Evolutionary conservation across 2,113 vertebrate species (phyloP).

Genomic region (Bathybates hornii): DNA sequence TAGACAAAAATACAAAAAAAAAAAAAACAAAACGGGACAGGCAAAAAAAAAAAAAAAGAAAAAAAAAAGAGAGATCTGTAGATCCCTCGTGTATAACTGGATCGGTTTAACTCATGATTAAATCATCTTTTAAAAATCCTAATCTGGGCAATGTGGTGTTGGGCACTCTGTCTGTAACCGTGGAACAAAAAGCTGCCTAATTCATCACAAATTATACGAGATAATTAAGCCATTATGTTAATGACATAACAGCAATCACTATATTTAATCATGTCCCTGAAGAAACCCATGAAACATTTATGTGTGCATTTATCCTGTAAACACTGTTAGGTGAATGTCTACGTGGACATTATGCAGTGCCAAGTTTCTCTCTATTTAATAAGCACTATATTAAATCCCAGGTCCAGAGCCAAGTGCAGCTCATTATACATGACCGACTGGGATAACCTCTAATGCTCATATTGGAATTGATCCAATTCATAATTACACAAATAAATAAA

Average conservation of each 20-base stretch:
- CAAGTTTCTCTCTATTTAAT: conserved; percentile 36
- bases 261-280: background rate
- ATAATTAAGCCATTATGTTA: background rate
- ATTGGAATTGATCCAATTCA: background rate
- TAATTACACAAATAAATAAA: background rate
- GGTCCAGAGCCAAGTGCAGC: conserved; percentile 19
- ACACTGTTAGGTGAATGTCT: background rate
- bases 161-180: background rate
- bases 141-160: background rate
- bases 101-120: background rate
- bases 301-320: background rate
- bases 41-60: no score
- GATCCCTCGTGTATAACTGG: background rate
- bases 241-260: background rate
- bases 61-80: no score
- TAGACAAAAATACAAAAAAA: no score
- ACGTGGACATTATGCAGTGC: background rate
- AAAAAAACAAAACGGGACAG: no score
- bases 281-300: background rate
- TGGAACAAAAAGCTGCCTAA: background rate
- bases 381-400: conserved; percentile 10
- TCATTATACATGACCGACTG: background rate
- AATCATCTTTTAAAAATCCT: background rate
- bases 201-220: background rate
- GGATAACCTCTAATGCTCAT: background rate